Evolutionary conservation across 2,888 invertebrate genomes (phyloP).

Genomic region (Glaucopsyche alexis): DNA sequence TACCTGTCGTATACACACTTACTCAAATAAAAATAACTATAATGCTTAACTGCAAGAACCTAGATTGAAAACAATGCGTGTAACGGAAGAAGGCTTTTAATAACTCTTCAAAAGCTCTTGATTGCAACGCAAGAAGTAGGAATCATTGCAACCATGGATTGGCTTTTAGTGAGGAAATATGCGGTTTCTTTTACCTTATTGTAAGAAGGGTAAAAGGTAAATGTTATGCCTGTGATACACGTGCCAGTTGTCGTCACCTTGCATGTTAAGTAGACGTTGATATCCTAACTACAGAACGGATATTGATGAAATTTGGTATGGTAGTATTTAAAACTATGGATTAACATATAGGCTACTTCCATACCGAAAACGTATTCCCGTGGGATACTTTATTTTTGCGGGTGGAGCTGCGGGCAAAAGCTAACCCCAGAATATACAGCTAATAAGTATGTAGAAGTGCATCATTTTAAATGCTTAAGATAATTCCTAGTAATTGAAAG

Average conservation of each 20-base stretch:
- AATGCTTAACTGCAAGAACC: not conserved
- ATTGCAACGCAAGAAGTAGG: constrained; percentile 19
- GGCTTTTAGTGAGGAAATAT: constrained; percentile 29
- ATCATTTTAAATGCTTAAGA: too few relatives aligned
- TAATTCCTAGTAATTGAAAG: too few relatives aligned
- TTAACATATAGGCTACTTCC: too few relatives aligned
- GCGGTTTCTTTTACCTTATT: constrained; percentile 27
- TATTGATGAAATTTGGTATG: too few relatives aligned
- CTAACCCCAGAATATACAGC: too few relatives aligned
- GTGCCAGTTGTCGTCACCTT: not conserved
- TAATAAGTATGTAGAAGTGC: too few relatives aligned
- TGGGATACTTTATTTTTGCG: too few relatives aligned
- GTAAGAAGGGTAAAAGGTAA: constrained; percentile 4
- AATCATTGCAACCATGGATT: constrained; percentile 7
- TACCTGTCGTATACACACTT: too few relatives aligned
- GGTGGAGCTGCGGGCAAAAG: too few relatives aligned
- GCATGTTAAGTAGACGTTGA: not conserved
- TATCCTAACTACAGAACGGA: too few relatives aligned
- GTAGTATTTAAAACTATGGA: too few relatives aligned
- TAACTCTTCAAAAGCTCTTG: not conserved
- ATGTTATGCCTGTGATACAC: not conserved
- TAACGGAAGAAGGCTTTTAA: not conserved
- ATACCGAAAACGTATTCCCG: too few relatives aligned
- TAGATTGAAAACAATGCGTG: not conserved
- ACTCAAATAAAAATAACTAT: not conserved